Percentiles rank a stretch among this genome's conserved stretches.
Conservation (phyloP, 2,113 vertebrate species). For the Otus sunia region DNA sequence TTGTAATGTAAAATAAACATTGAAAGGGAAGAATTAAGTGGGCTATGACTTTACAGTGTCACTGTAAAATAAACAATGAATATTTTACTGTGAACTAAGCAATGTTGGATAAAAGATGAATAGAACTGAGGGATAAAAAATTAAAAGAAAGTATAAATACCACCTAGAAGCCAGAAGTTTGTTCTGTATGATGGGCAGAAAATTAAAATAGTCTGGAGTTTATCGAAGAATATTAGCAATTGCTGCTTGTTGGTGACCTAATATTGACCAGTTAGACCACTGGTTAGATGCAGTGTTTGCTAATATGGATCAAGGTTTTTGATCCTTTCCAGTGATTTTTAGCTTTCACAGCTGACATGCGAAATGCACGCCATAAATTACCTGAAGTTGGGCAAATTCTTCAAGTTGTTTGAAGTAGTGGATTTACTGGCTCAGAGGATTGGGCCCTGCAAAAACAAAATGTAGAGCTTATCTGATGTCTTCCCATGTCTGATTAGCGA, state of each 20-base stretch:
- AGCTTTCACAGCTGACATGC: neutral
- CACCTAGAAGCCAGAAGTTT: neutral
- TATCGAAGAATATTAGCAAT: neutral
- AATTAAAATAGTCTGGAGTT: neutral
- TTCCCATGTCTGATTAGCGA: neutral
- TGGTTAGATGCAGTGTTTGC: rapidly evolving
- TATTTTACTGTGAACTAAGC: neutral
- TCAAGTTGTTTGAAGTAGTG: neutral
- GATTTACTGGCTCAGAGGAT: neutral
- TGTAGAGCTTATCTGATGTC: neutral
- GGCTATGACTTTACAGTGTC: neutral
- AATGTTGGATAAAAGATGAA: neutral
- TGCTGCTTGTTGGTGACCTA: neutral
- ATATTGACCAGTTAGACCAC: rapidly evolving
- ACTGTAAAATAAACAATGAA: neutral
- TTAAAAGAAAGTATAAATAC: neutral
- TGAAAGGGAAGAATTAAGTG: neutral
- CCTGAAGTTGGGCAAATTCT: neutral
- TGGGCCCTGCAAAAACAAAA: neutral
- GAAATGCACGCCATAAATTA: neutral
- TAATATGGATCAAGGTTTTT: rapidly evolving
- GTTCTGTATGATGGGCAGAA: neutral
- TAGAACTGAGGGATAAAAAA: neutral
- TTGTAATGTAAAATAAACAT: neutral
- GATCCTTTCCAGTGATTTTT: neutral